Base-by-base conservation (phyloP, 2,113 vertebrate genomes). In the Jaculus jaculus region DNA sequence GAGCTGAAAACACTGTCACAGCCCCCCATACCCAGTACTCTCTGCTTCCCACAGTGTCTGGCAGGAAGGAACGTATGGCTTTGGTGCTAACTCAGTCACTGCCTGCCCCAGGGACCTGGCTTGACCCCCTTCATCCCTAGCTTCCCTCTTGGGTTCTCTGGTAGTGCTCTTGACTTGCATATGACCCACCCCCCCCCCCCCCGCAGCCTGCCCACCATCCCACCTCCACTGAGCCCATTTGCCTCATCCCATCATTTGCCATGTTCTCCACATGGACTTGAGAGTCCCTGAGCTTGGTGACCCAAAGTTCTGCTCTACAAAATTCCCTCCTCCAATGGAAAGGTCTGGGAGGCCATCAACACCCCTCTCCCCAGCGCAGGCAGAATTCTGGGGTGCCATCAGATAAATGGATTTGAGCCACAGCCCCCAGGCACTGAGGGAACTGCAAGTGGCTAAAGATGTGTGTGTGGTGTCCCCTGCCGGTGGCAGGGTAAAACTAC, bases 391-490 rank as follows among this genome's bases (percentile, higher is more conserved):
- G 1, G 5, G 2, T 2, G 16, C 20, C 28, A 2, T 10, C 17
- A 32, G n/a, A 73, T n/a, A 5, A 32, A 32, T 3, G 34, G 20
- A 39, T 71, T 37, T 72, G 84, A 72, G 26, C 63, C 0, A 1
- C 61, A 72, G 87, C 89, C 71, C 71, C 47, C 32, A 42, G n/a
- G 68, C 34, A 66, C 66, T 79, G 7, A 87, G 88, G 51, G 34
- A 77, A 23, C 34, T 9, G 34, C 32, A 42, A 37, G 69, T 9
- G 37, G 47, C 61, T 37, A 58, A 86, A 75, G 20, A 54, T 75
- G 92, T 80, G 77, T 32, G 9, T 28, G 32, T 89, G 80, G 84
- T 20, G n/a, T 91, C 84, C 30, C 80, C 93, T 97, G 73, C 95
- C 87, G 96, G 51, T 32, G 0, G 30, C 65, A 30, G 91, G n/a